phyloP scores from a whole-genome alignment of 2,113 vertebrate species.

The Formicarius rufipectus region DNA sequence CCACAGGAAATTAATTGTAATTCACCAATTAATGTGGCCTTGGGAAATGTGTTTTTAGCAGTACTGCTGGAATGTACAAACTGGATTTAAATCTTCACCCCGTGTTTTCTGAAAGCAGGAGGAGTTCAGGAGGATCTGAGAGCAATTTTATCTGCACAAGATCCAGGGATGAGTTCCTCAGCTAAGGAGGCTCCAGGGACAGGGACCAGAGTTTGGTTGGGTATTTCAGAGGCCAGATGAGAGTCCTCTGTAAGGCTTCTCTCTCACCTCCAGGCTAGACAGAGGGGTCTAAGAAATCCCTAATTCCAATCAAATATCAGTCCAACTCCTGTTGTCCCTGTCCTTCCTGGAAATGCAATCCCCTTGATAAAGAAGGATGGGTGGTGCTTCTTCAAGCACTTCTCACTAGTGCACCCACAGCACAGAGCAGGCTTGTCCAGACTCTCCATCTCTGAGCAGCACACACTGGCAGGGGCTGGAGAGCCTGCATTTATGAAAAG shows the following conservation, averaged over 20 bases:
- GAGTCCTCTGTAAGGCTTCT: conserved; percentile 13
- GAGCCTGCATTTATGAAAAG: background rate
- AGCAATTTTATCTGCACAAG: conserved; percentile 21
- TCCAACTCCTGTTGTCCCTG: conserved; percentile 18
- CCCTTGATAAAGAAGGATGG: conserved; percentile 24
- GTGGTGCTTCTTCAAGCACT: background rate
- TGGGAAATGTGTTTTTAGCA: conserved; percentile 28
- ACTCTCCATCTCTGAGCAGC: background rate
- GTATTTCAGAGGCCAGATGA: background rate
- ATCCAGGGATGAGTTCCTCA: background rate
- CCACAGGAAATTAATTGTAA: conserved; percentile 36
- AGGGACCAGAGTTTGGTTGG: background rate
- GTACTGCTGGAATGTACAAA: conserved; percentile 17
- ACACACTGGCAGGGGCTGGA: background rate
- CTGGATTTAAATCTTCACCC: background rate
- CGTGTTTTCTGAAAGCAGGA: background rate
- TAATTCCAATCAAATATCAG: conserved; percentile 46
- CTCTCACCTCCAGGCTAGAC: conserved; percentile 12
- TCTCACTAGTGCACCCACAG: background rate
- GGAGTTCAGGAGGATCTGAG: conserved; percentile 5
- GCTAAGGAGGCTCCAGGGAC: background rate
- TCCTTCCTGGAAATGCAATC: conserved; percentile 4
- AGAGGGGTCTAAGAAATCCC: conserved; percentile 2
- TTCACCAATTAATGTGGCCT: background rate
- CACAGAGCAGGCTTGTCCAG: background rate